phyloP scores from a whole-genome alignment of 2,113 vertebrate genomes.

The Budorcas taxicolor region DNA sequence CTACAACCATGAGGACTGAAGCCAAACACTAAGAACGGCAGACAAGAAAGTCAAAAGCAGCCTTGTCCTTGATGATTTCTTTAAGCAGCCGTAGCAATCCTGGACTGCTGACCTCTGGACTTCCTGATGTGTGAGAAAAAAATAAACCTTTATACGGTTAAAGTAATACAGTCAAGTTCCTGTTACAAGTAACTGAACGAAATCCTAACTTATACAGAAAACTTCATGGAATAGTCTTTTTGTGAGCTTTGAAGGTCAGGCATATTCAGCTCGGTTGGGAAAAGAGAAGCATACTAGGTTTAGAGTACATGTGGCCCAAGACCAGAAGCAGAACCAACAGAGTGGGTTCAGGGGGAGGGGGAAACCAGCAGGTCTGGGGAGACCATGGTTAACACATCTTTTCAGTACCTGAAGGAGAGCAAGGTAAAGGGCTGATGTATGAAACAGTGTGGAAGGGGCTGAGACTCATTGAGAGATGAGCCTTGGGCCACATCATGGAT shows the following conservation, averaged over 20 bases:
- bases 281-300: neutral
- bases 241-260: neutral
- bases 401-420: neutral
- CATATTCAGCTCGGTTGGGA: neutral
- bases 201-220: neutral
- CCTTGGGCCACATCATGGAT: neutral
- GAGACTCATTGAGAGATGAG: neutral
- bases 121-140: neutral
- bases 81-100: neutral
- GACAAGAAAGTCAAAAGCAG: neutral
- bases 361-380: neutral
- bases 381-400: neutral
- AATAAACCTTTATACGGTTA: neutral
- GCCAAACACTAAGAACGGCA: neutral
- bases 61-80: neutral
- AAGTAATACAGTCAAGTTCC: neutral
- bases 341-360: neutral
- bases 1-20: neutral
- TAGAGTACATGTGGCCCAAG: neutral
- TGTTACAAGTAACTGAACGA: neutral
- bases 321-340: neutral
- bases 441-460: neutral
- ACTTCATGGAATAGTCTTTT: neutral
- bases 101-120: neutral
- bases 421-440: neutral